phyloP scores from a whole-genome alignment of 2,888 invertebrate genomes.

The Caenorhabditis sp. region DNA sequence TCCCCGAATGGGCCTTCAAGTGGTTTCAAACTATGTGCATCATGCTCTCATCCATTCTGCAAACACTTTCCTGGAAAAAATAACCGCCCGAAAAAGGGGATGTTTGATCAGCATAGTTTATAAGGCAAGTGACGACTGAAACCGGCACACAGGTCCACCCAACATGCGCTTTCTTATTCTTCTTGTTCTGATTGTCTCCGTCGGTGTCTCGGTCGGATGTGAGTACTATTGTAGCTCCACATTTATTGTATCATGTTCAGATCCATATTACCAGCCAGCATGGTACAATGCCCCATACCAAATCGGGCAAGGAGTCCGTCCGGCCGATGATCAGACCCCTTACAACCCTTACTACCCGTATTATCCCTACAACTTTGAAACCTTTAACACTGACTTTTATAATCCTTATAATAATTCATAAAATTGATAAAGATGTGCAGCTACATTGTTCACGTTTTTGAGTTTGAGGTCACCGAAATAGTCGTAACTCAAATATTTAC shows the following conservation, averaged over 20 bases:
- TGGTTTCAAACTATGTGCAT: constrained; percentile 49
- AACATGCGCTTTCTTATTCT: constrained; percentile 30
- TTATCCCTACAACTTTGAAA: constrained; percentile 23
- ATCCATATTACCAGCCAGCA: constrained; percentile 36
- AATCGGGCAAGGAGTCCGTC: constrained; percentile 34
- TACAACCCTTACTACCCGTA: constrained; percentile 26
- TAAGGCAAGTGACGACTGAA: constrained; percentile 8
- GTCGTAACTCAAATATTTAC: neutral
- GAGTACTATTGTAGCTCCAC: neutral
- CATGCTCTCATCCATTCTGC: constrained; percentile 37
- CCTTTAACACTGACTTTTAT: constrained; percentile 29
- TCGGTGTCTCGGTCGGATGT: neutral
- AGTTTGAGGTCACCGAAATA: constrained; percentile 31
- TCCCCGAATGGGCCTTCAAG: constrained; percentile 26
- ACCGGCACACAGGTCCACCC: constrained; percentile 4
- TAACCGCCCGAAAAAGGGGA: neutral
- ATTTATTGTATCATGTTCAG: constrained; percentile 10
- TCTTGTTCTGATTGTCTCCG: neutral
- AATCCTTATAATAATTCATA: constrained; percentile 42
- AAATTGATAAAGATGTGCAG: constrained; percentile 11
- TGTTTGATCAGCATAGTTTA: constrained; percentile 34
- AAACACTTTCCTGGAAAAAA: constrained; percentile 30
- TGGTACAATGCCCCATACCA: constrained; percentile 6
- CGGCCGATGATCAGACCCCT: neutral
- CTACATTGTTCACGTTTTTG: constrained; percentile 26